Percentiles rank a stretch among this genome's conserved stretches.
Evolutionary conservation across 2,113 vertebrate species (phyloP).

Genomic region (Nycticryphes semicollaris): DNA sequence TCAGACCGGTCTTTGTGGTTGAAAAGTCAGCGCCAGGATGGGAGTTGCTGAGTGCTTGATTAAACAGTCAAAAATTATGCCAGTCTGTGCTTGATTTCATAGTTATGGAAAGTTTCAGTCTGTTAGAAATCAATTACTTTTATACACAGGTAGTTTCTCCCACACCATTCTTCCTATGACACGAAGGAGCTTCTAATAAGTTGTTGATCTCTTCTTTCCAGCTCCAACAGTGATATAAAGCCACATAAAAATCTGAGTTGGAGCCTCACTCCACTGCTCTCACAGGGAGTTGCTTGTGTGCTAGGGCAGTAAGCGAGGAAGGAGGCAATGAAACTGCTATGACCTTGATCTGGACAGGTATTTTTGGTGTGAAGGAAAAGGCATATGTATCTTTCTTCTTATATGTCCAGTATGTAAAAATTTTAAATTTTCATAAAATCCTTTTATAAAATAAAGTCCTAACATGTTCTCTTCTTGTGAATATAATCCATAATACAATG

Average conservation of each 20-base stretch:
- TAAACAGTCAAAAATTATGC: not conserved
- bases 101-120: not conserved
- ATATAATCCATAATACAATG: not conserved
- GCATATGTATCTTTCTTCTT: not conserved
- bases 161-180: not conserved
- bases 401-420: rapidly evolving
- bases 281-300: not conserved
- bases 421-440: not conserved
- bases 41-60: not conserved
- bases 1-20: not conserved
- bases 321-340: not conserved
- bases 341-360: not conserved
- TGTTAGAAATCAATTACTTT: not conserved
- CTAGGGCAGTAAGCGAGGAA: not conserved
- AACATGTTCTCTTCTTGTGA: not conserved
- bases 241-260: not conserved
- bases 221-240: not conserved
- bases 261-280: not conserved
- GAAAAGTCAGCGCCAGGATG: not conserved
- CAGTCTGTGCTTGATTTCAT: not conserved
- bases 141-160: not conserved
- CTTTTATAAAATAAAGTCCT: not conserved
- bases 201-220: not conserved
- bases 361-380: not conserved
- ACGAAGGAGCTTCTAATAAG: not conserved